Base-by-base conservation (phyloP, 2,888 invertebrate species). In the Leucozona laternaria region DNA sequence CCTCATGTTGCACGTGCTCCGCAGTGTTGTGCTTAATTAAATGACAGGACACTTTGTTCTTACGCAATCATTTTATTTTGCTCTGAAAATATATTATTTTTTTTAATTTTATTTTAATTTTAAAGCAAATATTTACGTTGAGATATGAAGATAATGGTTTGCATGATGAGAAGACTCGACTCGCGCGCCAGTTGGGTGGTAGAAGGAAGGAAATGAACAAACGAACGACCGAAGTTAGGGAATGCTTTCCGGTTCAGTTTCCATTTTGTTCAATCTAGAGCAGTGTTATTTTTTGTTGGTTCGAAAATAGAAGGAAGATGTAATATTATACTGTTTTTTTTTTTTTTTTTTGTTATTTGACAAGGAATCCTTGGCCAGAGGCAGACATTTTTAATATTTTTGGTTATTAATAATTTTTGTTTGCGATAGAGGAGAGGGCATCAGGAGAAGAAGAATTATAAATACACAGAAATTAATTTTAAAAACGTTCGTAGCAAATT, bases 1-100 rank as follows among this genome's bases (percentile, higher is more conserved):
- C 57, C 28, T 40, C 66, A 64, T 50, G 40, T 20, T 66, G 70
- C 70, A 45, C 62, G 71, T 71, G 70, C 45, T 48, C 1, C 11
- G 2, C 17, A 13, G 37, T 48, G 55, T 64, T 81, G 64, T 57
- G 45, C 76, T 81, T 76, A 76, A 76, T 81, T 76, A 76, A 81
- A 81, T 64, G 70, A 57, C 70, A 71, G 81, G 55, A 62, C 80
- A 43, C 66, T 73, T 68, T 50, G 55, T 79, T 73, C 48, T 60
- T 58, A 60, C 40, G 66, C 48, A 66, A 75, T 31, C 0, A 60
- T 15, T 64, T 28, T 13, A 43, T 64, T 64, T 64, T 17, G 7
- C 31, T 64, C 43, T 45, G 45, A 45, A 17, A 60, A 60, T 40
- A 64, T 53, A 75, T 22, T 34, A 7, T 57, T 25, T 53, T 45